These are phyloP conservation scores for Rana temporaria DNA, from an alignment of 2,113 vertebrate genomes.

Conservation along the genomic window DNA sequence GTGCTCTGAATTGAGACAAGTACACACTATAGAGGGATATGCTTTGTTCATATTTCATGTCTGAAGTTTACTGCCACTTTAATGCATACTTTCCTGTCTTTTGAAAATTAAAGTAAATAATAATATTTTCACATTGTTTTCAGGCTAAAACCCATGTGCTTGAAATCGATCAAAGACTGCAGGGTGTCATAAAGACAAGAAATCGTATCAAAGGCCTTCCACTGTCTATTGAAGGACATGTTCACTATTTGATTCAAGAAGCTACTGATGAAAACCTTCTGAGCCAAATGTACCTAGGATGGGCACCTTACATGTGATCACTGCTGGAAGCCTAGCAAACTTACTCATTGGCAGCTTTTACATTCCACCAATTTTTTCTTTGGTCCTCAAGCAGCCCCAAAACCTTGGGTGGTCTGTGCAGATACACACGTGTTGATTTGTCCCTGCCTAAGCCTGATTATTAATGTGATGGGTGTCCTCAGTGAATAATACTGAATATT, in stretches of 20 bases:
- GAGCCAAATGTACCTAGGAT: conserved; percentile 97
- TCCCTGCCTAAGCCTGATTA: no score
- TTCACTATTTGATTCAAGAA: conserved; percentile 97
- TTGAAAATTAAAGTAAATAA: no score
- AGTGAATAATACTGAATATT: no score
- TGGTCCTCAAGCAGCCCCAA: no score
- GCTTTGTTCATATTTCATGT: no score
- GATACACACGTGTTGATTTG: no score
- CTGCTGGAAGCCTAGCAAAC: background rate
- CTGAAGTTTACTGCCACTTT: no score
- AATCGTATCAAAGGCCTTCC: conserved; percentile 95
- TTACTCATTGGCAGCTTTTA: background rate
- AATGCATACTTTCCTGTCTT: no score
- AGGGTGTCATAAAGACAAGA: conserved; percentile 94
- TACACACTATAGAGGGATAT: no score
- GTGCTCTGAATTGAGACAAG: no score
- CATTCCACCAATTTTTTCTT: background rate
- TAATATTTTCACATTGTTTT: background rate
- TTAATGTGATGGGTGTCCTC: no score
- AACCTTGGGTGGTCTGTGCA: no score
- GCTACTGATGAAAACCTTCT: conserved; percentile 91
- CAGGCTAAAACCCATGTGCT: conserved; percentile 97
- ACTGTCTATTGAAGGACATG: conserved; percentile 95
- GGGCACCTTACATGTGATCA: conserved; percentile 91
- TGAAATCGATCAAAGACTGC: conserved; percentile 93